Percentiles rank a stretch among this genome's conserved stretches.
Evolutionary conservation across 2,113 vertebrate species (phyloP).

Genomic region (Odobenus rosmarus): DNA sequence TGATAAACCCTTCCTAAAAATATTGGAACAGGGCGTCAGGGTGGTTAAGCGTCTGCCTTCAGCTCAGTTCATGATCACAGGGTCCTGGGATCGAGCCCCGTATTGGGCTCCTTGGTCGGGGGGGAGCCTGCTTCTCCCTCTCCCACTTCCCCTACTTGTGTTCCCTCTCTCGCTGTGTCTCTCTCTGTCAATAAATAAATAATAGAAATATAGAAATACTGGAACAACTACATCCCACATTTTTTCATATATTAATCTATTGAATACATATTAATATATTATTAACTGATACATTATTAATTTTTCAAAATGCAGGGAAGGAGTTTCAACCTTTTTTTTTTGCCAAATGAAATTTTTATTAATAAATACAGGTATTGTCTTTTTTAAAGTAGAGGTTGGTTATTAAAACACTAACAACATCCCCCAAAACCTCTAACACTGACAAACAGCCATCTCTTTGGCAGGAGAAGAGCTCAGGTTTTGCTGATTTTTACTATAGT

Average conservation of each 20-base stretch:
- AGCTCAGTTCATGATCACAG: too few species aligned
- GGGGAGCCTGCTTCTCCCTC: too few species aligned
- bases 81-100: too few species aligned
- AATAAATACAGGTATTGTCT: background rate
- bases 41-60: too few species aligned
- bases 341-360: constrained; percentile 21
- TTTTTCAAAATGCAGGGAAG: constrained; percentile 4
- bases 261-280: background rate
- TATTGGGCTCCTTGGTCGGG: too few species aligned
- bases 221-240: background rate
- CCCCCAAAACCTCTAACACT: background rate
- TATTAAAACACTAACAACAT: constrained; percentile 43
- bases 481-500: constrained; percentile 78
- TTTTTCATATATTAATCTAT: background rate
- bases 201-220: too few species aligned
- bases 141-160: too few species aligned
- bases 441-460: constrained; percentile 75
- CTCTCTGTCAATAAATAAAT: too few species aligned
- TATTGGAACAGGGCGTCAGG: background rate
- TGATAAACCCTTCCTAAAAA: background rate
- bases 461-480: constrained; percentile 70
- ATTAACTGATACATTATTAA: background rate
- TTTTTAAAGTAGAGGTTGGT: background rate
- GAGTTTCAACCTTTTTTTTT: background rate
- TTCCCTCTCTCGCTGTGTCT: too few species aligned